Percentiles rank a stretch among this genome's conserved stretches.
Conservation (phyloP, 1,140 invertebrate genomes). For the Luehdorfia chinensis region DNA sequence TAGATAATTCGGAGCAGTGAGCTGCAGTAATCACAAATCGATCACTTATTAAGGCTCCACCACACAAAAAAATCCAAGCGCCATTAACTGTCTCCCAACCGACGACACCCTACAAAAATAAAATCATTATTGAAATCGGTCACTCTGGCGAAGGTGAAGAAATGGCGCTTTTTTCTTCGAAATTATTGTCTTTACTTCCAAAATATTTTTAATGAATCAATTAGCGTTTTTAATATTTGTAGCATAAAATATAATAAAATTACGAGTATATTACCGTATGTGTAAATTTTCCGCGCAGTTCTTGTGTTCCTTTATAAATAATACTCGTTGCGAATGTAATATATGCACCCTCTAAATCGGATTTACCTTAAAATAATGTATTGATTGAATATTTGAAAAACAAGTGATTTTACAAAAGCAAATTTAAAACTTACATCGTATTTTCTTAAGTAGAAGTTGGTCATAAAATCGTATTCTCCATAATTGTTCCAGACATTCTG, state of each 20-base stretch:
- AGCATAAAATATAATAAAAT: too few relatives aligned
- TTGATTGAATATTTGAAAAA: too few relatives aligned
- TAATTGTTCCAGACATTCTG: constrained; percentile 45
- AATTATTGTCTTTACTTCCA: too few relatives aligned
- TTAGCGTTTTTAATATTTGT: too few relatives aligned
- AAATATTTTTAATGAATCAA: too few relatives aligned
- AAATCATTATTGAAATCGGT: too few relatives aligned
- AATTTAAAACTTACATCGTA: constrained; percentile 32
- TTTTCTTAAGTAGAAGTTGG: constrained; percentile 15
- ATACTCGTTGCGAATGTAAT: constrained; percentile 2
- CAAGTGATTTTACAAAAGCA: too few relatives aligned
- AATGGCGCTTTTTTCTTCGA: too few relatives aligned
- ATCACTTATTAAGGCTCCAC: constrained; percentile 23
- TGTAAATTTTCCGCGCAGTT: background rate
- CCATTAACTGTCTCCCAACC: constrained; percentile 7
- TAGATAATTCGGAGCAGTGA: constrained; percentile 20
- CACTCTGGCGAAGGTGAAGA: too few relatives aligned
- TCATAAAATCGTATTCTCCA: constrained; percentile 31
- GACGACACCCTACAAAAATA: constrained; percentile 17
- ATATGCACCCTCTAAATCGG: constrained; percentile 7
- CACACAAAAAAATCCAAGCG: constrained; percentile 26
- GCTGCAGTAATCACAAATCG: constrained; percentile 25
- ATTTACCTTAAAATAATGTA: constrained; percentile 9
- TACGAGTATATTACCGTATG: constrained; percentile 4
- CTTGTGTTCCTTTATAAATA: constrained; percentile 1